Evolutionary conservation across 2,113 vertebrate species (phyloP).

Genomic region (Tretioscincus oriximinensis): DNA sequence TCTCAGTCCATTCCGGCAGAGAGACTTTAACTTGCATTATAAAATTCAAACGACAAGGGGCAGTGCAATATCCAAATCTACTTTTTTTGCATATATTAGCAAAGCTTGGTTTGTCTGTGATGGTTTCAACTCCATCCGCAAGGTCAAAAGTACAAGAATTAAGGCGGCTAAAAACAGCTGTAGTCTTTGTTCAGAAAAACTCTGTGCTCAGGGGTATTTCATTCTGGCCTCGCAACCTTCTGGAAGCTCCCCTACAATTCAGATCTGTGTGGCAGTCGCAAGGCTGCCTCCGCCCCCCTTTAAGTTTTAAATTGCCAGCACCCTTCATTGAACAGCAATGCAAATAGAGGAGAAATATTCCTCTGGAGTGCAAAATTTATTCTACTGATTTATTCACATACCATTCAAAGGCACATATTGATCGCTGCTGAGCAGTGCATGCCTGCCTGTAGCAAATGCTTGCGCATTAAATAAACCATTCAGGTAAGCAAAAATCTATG

Average conservation of each 20-base stretch:
- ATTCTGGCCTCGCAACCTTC: background rate
- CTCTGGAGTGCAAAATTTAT: conserved; percentile 49
- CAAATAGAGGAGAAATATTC: conserved; percentile 43
- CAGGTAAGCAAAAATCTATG: conserved; percentile 32
- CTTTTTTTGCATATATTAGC: background rate
- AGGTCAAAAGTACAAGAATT: background rate
- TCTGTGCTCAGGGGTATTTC: background rate
- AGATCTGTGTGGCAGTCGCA: background rate
- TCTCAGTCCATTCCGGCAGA: background rate
- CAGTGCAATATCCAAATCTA: background rate
- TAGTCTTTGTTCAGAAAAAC: background rate
- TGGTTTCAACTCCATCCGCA: background rate
- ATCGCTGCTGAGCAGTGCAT: conserved; percentile 39
- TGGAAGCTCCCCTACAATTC: background rate
- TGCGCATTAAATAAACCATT: conserved; percentile 31
- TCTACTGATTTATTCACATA: conserved; percentile 50
- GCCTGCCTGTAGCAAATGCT: conserved; percentile 23
- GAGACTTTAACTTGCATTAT: background rate
- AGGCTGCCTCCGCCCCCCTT: conserved; percentile 20
- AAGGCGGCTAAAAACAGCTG: background rate
- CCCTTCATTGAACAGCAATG: conserved; percentile 39
- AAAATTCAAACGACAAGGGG: background rate
- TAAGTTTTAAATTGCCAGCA: conserved; percentile 33
- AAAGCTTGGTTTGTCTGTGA: background rate
- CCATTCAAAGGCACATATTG: conserved; percentile 36